Evolutionary conservation across 2,888 invertebrate genomes (phyloP).

Genomic region (Machimus rusticus): DNA sequence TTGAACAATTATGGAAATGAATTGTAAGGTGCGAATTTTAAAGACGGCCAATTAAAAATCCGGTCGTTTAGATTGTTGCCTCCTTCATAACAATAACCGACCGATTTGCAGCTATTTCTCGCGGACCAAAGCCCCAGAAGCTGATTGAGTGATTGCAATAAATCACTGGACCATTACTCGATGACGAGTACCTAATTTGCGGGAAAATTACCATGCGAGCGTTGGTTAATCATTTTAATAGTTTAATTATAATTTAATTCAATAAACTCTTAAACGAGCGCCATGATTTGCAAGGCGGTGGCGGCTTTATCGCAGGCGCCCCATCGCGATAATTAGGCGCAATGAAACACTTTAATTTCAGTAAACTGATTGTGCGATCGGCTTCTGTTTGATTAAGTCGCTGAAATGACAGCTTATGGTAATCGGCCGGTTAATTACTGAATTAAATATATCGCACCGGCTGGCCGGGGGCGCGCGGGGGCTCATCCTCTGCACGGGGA

Average conservation of each 20-base stretch:
- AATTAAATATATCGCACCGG: slow-evolving; percentile 18
- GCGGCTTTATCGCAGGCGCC: slow-evolving; percentile 32
- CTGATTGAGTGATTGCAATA: slow-evolving; percentile 20
- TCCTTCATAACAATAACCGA: background rate
- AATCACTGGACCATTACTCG: slow-evolving; percentile 13
- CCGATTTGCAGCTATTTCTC: background rate
- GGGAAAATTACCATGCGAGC: slow-evolving; percentile 21
- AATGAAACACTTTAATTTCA: slow-evolving; percentile 30
- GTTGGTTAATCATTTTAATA: slow-evolving; percentile 34
- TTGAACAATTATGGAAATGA: background rate
- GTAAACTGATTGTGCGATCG: slow-evolving; percentile 17
- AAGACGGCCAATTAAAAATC: background rate
- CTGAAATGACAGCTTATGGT: slow-evolving; percentile 30
- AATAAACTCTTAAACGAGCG: slow-evolving; percentile 26
- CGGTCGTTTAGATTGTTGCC: background rate
- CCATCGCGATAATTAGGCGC: slow-evolving; percentile 42
- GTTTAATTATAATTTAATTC: slow-evolving; percentile 40
- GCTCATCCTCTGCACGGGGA: background rate
- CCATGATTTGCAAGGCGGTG: slow-evolving; percentile 36
- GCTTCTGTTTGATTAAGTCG: slow-evolving; percentile 38
- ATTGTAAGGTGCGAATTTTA: background rate
- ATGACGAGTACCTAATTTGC: slow-evolving; percentile 33
- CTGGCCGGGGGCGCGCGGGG: background rate
- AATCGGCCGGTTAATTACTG: slow-evolving; percentile 6
- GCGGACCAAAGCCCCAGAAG: background rate